A percentile compares a stretch with the other conserved stretches of the same genome.
phyloP scores from a whole-genome alignment of 1,140 invertebrate species.

The Nixonia krombeini region DNA sequence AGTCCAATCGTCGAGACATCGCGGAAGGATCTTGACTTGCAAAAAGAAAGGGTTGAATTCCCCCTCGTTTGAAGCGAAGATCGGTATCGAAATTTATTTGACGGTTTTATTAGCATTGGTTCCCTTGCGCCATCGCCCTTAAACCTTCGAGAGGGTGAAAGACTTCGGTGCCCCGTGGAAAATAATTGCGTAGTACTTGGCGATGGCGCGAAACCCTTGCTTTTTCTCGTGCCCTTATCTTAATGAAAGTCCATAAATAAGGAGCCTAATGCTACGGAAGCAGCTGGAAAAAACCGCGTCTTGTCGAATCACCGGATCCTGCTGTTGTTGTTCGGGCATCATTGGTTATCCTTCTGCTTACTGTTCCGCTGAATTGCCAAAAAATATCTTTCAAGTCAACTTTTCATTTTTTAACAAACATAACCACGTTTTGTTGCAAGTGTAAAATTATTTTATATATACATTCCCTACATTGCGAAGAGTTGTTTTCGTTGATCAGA shows the following conservation, averaged over 20 bases:
- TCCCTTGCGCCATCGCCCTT: conserved; percentile 49
- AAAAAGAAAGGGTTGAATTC: conserved; percentile 53
- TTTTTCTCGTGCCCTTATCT: conserved; percentile 65
- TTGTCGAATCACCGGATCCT: conserved; percentile 46
- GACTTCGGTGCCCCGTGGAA: conserved; percentile 54
- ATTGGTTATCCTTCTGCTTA: conserved; percentile 32
- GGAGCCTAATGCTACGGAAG: conserved; percentile 68
- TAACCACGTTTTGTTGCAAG: too few species aligned
- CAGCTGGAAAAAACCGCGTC: conserved; percentile 54
- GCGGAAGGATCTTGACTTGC: conserved; percentile 49
- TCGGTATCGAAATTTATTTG: conserved; percentile 70
- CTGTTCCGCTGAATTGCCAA: too few species aligned
- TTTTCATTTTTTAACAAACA: too few species aligned
- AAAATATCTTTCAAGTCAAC: too few species aligned
- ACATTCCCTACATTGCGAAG: conserved; percentile 6
- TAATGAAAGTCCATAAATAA: conserved; percentile 73
- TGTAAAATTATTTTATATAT: background rate
- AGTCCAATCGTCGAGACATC: conserved; percentile 44
- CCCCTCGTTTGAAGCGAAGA: conserved; percentile 52
- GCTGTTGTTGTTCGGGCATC: conserved; percentile 29
- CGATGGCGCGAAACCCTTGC: conserved; percentile 63
- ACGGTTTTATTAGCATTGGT: conserved; percentile 66
- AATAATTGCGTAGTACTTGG: conserved; percentile 69
- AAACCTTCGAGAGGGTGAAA: conserved; percentile 51
- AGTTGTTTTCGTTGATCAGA: conserved; percentile 40